phyloP scores from a whole-genome alignment of 2,797 vertebrate genomes.

The Oophaga sylvatica region DNA sequence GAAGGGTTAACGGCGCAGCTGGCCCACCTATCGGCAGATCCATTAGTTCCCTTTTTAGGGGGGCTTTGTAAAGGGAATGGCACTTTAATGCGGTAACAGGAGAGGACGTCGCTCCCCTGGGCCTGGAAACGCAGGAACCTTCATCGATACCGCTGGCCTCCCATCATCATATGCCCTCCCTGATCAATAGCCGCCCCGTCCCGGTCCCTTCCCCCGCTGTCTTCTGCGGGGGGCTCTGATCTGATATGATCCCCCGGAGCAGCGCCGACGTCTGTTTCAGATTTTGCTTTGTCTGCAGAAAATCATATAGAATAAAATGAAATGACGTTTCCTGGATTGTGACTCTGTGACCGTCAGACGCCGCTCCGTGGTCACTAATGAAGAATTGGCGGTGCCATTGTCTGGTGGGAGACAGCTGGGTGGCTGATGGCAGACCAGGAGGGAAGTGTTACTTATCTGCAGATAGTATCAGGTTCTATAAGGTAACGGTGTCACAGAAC shows the following conservation, averaged over 20 bases:
- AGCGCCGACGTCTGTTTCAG: neutral
- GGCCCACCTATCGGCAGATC: conserved; percentile 37
- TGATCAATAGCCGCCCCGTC: conserved; percentile 52
- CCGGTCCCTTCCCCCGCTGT: conserved; percentile 14
- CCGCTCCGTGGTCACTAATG: neutral
- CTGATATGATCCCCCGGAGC: neutral
- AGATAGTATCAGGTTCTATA: conserved; percentile 17
- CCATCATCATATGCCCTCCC: conserved; percentile 31
- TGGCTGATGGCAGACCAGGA: neutral
- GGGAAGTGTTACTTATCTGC: neutral
- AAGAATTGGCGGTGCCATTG: neutral
- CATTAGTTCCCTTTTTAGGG: conserved; percentile 49
- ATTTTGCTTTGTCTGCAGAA: too few relatives aligned
- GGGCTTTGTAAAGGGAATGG: conserved; percentile 44
- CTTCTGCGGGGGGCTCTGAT: conserved; percentile 10
- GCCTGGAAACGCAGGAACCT: conserved; percentile 52
- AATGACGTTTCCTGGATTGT: too few relatives aligned
- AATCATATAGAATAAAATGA: too few relatives aligned
- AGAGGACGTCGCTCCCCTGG: conserved; percentile 42
- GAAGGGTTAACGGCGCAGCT: conserved; percentile 43
- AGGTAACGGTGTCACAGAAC: neutral
- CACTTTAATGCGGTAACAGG: conserved; percentile 55
- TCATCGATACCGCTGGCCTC: conserved; percentile 48
- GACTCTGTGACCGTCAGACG: neutral
- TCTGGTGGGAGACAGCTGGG: neutral